Percentiles rank a stretch among this genome's conserved stretches.
phyloP scores from a whole-genome alignment of 23 tunicate species.

The Ciona savignyi region DNA sequence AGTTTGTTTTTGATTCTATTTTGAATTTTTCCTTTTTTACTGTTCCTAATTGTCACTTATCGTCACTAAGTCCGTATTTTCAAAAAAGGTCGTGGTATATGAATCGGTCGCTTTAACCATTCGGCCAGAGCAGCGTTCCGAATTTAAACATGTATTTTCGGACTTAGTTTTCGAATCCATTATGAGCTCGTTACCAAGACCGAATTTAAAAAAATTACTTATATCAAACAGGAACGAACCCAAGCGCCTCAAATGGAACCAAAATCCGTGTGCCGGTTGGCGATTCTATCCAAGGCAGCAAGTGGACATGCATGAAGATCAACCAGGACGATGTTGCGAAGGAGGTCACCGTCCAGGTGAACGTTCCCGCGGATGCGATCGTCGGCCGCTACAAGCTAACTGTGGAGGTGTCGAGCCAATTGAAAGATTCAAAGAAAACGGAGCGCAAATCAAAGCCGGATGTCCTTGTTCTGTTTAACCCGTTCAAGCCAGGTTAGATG shows the following conservation, averaged over 20 bases:
- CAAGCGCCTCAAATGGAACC: slow-evolving; percentile 44
- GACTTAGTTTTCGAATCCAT: too few relatives aligned
- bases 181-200: too few relatives aligned
- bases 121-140: too few relatives aligned
- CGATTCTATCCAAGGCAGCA: slow-evolving; percentile 23
- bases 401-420: slow-evolving; percentile 30
- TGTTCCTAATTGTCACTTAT: too few relatives aligned
- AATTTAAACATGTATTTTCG: too few relatives aligned
- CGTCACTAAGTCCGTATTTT: too few relatives aligned
- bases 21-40: too few relatives aligned
- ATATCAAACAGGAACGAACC: slow-evolving; percentile 25
- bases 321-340: slow-evolving; percentile 19
- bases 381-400: slow-evolving; percentile 56
- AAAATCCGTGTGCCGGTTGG: slow-evolving; percentile 34
- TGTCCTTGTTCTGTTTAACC: slow-evolving; percentile 69
- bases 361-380: slow-evolving; percentile 66
- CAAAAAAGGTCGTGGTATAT: too few relatives aligned
- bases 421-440: slow-evolving; percentile 23
- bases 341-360: slow-evolving; percentile 36
- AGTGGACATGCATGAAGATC: slow-evolving; percentile 42
- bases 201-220: too few relatives aligned
- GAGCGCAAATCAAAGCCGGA: slow-evolving; percentile 28
- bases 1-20: too few relatives aligned
- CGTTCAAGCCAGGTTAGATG: slow-evolving; percentile 49
- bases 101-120: too few relatives aligned